These are phyloP conservation scores for Chaitophorus viminalis DNA, from an alignment of 2,888 invertebrate genomes.

Conservation along the genomic window DNA sequence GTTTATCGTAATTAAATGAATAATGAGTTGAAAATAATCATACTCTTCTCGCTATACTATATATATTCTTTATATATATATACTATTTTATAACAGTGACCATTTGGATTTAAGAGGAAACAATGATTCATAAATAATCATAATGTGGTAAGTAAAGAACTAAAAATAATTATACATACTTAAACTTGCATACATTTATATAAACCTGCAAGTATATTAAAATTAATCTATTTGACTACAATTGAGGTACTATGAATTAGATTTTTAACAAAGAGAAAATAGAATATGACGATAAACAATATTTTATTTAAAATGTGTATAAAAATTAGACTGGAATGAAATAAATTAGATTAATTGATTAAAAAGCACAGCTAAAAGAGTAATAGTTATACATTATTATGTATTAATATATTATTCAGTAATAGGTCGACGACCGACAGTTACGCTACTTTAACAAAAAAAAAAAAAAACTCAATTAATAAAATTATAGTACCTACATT, in stretches of 20 bases:
- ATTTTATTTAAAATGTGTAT: too few relatives aligned
- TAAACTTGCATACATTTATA: not conserved
- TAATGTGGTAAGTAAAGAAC: not conserved
- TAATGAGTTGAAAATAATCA: too few relatives aligned
- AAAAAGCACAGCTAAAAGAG: not conserved
- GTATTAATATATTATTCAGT: too few relatives aligned
- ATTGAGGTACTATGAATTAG: not conserved
- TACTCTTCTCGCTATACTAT: not conserved
- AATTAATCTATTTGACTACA: not conserved
- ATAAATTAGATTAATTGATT: too few relatives aligned
- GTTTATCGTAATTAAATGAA: too few relatives aligned
- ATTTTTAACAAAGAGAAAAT: not conserved
- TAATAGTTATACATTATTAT: not conserved
- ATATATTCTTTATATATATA: not conserved
- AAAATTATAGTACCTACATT: too few relatives aligned
- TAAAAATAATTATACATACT: not conserved
- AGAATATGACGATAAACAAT: too few relatives aligned
- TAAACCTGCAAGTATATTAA: not conserved
- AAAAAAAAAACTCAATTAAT: too few relatives aligned
- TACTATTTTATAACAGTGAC: not conserved
- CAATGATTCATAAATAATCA: not conserved
- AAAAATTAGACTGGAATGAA: too few relatives aligned
- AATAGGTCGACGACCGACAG: too few relatives aligned
- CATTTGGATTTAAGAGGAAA: not conserved
- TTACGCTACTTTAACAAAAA: too few relatives aligned